phyloP scores from a whole-genome alignment of 2,888 invertebrate species.

The Ariolimax columbianus region DNA sequence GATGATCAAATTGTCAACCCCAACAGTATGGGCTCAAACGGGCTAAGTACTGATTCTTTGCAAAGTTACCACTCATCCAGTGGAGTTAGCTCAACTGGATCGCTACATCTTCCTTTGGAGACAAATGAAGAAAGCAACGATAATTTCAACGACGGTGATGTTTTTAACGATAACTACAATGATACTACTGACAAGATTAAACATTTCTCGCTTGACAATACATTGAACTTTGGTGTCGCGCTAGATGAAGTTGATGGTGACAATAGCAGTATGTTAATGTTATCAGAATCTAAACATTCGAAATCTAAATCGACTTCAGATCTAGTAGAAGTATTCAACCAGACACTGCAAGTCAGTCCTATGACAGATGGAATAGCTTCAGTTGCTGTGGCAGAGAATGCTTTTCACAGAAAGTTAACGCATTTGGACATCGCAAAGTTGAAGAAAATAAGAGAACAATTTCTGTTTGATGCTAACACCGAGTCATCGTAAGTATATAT shows the following conservation, averaged over 20 bases:
- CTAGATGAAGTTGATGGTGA: not conserved
- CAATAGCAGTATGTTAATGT: constrained; percentile 57
- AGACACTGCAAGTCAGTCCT: constrained; percentile 22
- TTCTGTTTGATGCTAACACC: constrained; percentile 42
- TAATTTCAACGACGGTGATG: not conserved
- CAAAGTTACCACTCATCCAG: constrained; percentile 79
- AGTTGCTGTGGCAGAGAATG: constrained; percentile 24
- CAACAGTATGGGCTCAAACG: constrained; percentile 69
- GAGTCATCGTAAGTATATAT: constrained; percentile 49
- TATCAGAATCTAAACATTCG: constrained; percentile 6
- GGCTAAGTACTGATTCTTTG: constrained; percentile 78
- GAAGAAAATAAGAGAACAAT: constrained; percentile 41
- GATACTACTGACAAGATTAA: not conserved
- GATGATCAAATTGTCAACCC: constrained; percentile 65
- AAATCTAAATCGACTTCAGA: constrained; percentile 47
- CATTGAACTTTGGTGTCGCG: not conserved
- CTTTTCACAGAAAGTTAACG: constrained; percentile 36
- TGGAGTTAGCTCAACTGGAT: constrained; percentile 67
- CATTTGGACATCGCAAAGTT: constrained; percentile 38
- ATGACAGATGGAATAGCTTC: constrained; percentile 49
- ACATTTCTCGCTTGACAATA: not conserved
- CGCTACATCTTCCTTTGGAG: constrained; percentile 59
- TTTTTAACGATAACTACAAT: not conserved
- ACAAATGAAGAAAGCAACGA: constrained; percentile 64
- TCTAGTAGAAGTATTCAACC: constrained; percentile 21